Conservation (phyloP, 2,888 invertebrate genomes). For the Drosophila ezoana region DNA sequence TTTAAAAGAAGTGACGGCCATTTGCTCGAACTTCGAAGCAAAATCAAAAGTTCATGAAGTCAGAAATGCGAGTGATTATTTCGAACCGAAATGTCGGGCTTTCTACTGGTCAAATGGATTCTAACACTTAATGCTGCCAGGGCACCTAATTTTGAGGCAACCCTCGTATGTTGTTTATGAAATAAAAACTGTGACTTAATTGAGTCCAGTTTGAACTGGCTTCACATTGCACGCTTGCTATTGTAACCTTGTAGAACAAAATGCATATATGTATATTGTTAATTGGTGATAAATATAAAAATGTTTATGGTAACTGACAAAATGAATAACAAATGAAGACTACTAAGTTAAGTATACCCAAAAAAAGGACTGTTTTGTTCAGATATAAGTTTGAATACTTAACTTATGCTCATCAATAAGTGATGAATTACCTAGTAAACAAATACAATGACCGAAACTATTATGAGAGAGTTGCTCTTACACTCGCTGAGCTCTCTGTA, state of each 20-base stretch:
- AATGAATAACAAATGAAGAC: neutral
- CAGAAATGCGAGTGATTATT: neutral
- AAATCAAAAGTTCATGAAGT: neutral
- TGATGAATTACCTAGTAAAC: constrained; percentile 18
- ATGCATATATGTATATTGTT: constrained; percentile 2
- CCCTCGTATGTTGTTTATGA: constrained; percentile 4
- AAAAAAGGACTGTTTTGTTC: neutral
- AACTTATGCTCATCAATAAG: constrained; percentile 3
- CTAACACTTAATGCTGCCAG: too few species aligned
- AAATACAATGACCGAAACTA: constrained; percentile 12
- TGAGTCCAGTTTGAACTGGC: constrained; percentile 56
- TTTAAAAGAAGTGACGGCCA: neutral
- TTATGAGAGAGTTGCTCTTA: neutral
- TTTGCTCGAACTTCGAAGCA: neutral
- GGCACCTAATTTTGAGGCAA: neutral
- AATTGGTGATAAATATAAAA: constrained; percentile 9
- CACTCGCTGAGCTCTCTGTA: neutral
- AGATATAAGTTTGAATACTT: neutral
- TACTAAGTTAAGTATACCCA: constrained; percentile 2
- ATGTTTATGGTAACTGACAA: neutral
- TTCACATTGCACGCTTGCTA: constrained; percentile 2
- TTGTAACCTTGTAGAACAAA: constrained; percentile 7
- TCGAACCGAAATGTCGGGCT: neutral
- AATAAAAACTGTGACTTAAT: constrained; percentile 32
- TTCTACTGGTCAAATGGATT: too few species aligned